Evolutionary conservation across 2,888 invertebrate genomes (phyloP), one percentile per base, ranked within the genome.

Genomic region (Drosophila mercatorum): DNA sequence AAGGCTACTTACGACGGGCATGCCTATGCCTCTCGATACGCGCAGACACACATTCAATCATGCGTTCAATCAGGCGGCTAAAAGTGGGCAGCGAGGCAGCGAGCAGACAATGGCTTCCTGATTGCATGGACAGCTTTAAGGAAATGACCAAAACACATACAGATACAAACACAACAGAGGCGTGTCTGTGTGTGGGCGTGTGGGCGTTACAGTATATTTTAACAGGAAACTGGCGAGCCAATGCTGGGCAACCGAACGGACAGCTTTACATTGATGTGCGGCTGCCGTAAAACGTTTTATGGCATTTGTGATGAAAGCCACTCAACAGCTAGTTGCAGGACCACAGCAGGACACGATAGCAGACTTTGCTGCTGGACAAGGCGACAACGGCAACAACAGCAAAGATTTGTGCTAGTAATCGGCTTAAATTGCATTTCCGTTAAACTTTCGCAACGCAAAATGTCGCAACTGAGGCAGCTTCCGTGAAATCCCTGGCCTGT

Each of bases 81-180:
- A 72, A 76, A 68, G 53, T 53, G 59, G 51, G 57, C 73, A 49
- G 65, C 40, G 43, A 67, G 49, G 63, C 69, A 63, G 64, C 51
- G 41, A 47, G 31, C 74, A 73, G 74, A 89, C 86, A 89, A 89
- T 89, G 69, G 83, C 72, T 76, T 81, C 66, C 81, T 88, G 89
- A 88, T 87, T 87, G 82, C 68, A 69, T 57, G 82, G 68, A 78
- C 75, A 69, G 72, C 71, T 81, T 85, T 76, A 82, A 78, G 89
- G 83, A 88, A 87, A 85, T 79, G 81, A 59, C 46, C 38, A 36
- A 68, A 75, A 34, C 38, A 51, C 46, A 58, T 57, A 55, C 38
- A 28, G 28, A 10, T 43, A 58, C 53, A 28, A 38, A 11, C 51
- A 60, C 59, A 38, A 22, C 52, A 22, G 6, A 11, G 34, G 44